Base-by-base conservation (phyloP, 2,113 vertebrate genomes). In the Thalassarche chlororhynchos region DNA sequence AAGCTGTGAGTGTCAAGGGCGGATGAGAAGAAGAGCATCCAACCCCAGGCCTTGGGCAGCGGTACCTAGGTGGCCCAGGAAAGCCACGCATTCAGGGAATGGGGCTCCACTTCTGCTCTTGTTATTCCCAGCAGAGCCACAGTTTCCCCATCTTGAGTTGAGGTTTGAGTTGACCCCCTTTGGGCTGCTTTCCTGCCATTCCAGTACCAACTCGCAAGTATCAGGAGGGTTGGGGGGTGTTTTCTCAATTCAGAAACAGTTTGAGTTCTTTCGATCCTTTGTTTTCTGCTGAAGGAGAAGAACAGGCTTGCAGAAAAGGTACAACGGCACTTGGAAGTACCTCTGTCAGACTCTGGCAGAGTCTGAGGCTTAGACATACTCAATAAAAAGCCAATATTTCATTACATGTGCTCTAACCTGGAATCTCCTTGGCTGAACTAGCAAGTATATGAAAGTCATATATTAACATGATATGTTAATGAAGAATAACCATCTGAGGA, bases 211-310 rank as follows among this genome's bases (percentile, higher is more conserved):
- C 78, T 87, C n/a, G 8, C 34, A 94, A 71, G 64, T 60, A 42
- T 52, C 71, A 94, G 49, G 29, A 82, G 42, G 25, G 21, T 3
- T 25, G 14, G 14, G 21, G 64, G 10, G 31, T 84, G 90, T 94
- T 93, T 95, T 86, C 74, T 17, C 91, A 84, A 60, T 87, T 92
- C 86, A 96, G 91, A 91, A 96, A 66, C 86, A 92, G 54, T 85
- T 77, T 84, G 87, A 87, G 42, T 40, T 87, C 79, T 91, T 74
- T 77, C 12, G 24, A 74, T 71, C 69, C 75, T 85, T 83, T 81
- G 29, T 97, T 96, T 94, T 95, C 80, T 83, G 74, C 49, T 79
- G 86, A 95, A 38, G n/a, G 18, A 65, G 71, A 60, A 51, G 75
- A 87, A 92, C 34, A 42, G 78, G 52, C 81, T 77, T 77, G 68